Base-by-base conservation (phyloP, 2,797 vertebrate species). In the Echiichthys vipera region DNA sequence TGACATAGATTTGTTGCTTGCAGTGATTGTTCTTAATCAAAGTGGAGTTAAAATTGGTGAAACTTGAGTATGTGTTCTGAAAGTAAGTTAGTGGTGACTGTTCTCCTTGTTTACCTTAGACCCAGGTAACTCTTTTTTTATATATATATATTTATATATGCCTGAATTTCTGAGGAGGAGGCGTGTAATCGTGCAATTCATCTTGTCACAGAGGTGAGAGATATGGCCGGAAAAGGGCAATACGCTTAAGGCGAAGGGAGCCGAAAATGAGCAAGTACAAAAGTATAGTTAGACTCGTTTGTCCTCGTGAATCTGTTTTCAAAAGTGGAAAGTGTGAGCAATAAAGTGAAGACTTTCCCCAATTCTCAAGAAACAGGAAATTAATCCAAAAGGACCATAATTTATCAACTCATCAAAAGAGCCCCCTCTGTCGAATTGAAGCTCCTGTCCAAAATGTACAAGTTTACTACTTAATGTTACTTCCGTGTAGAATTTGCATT, bases 1-100 rank as follows among this genome's bases (percentile, higher is more conserved):
- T 90, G 77, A 90, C 89, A 83, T 90, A 87, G 83, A 85, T 85
- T 77, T 91, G 88, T 92, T 91, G 91, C 90, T 92, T 93, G 91
- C 91, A 88, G 90, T 93, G 88, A 88, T 91, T 90, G 85, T 90
- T 89, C 83, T 91, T 90, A 87, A 90, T 90, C 85, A 90, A 90
- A 91, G 88, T 92, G 92, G 87, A 89, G 84, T 90, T 77, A 88
- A 87, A 86, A 73, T 87, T 87, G 84, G 83, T 92, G 74, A 87
- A 88, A 89, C 70, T 89, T 83, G 76, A 87, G 84, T 92, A 78
- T 80, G 84, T 90, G 79, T 90, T 84, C 86, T 80, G 88, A 85
- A 90, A 90, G 91, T 91, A 83, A 83, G 88, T 88, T 86, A 80
- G 70, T 89, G 79, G 87, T 92, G 88, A 87, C 86, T 82, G 80